Evolutionary conservation across 2,113 vertebrate species (phyloP), one percentile per base, ranked within the genome.

Genomic region (Halichoeres trimaculatus): DNA sequence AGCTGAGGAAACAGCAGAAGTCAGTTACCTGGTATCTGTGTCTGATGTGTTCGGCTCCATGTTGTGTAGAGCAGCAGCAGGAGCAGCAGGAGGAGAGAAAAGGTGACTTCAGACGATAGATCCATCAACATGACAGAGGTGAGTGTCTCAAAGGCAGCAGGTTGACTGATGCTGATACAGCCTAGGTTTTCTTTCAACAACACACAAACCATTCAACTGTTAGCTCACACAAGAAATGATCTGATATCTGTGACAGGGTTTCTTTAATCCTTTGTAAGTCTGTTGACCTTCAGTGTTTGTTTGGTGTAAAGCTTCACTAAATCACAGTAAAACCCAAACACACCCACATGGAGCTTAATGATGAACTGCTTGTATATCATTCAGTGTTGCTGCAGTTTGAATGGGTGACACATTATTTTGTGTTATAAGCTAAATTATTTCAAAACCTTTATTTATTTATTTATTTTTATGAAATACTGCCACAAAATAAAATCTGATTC

Each of bases 1-100:
- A 19, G 43, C 43, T 41, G 12, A 14, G 40, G 5, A 14, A 14
- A 14, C 12, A 45, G 17, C 43, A 45, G 43, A 17, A 23, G 10
- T 70, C 22, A 93, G 90, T 71, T 10, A 96, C 98, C 98, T 91
- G 97, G 96, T 76, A 96, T 86, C 3, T 91, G 87, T 8, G 95
- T 92, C 1, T 78, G 88, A 23, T 90, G 90, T 60, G 88, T 90
- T 1, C 84, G 85, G 13, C 78, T 95, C 94, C 94, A 94, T 34
- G 91, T 65, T 0, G 92, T 67, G 58, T 96, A 43, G 2, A 96
- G 85, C 67, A 96, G 80, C 22, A 94, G 84, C 20, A 95, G 74
- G 70, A 97, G 74, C 19, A 97, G 36, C 8, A 81, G 51, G 20
- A 90, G 85, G 2, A 98, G 80, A 0, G 91, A 84, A 45, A 91